phyloP scores from a whole-genome alignment of 2,113 vertebrate genomes.

The Rhagologus leucostigma region DNA sequence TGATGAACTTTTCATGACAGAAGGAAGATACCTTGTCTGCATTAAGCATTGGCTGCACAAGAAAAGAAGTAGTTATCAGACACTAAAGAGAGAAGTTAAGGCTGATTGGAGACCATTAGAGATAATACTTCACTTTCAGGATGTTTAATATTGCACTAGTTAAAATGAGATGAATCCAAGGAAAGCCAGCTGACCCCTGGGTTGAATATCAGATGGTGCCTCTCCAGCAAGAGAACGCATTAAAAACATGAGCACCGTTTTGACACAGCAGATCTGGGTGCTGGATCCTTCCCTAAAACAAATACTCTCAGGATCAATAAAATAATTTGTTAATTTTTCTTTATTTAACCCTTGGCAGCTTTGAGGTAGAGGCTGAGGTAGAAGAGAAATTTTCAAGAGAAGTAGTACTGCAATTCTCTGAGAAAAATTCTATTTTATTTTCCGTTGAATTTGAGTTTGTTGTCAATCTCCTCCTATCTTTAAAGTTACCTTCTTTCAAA shows the following conservation, averaged over 20 bases:
- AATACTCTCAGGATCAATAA: background rate
- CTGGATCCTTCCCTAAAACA: background rate
- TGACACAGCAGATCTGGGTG: background rate
- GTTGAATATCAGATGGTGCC: background rate
- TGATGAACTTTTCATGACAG: background rate
- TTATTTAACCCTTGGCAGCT: background rate
- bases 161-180: background rate
- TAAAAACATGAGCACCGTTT: background rate
- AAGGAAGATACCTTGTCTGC: fast-evolving
- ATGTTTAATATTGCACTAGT: background rate
- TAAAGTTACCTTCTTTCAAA: background rate
- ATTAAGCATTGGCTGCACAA: background rate
- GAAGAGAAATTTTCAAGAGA: background rate
- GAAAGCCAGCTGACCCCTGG: background rate
- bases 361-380: background rate
- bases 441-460: background rate
- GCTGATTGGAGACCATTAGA: background rate
- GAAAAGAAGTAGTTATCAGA: background rate
- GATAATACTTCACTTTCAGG: background rate
- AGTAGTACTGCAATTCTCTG: background rate
- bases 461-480: background rate
- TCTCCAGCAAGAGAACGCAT: background rate
- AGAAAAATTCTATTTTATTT: background rate
- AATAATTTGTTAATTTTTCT: background rate
- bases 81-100: background rate